Evolutionary conservation across 2,113 vertebrate genomes (phyloP).

Genomic region (Gorsachius goisagi): DNA sequence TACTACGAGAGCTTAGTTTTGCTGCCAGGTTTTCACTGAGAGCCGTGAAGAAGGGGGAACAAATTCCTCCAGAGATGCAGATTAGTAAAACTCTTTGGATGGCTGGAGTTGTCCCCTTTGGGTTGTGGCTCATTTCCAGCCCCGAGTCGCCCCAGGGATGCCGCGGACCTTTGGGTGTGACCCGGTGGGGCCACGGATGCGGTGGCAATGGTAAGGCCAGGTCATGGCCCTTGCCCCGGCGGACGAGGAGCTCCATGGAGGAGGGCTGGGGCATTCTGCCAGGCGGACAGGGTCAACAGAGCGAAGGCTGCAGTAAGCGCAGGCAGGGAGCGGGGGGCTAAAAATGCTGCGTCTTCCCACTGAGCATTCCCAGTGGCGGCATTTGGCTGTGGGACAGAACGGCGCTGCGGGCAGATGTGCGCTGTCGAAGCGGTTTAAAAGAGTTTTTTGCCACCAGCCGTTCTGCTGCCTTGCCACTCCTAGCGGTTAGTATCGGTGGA

Average conservation of each 20-base stretch:
- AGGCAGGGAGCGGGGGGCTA: accelerated
- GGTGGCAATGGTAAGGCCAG: background rate
- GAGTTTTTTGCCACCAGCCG: background rate
- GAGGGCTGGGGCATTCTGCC: background rate
- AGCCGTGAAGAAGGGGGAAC: background rate
- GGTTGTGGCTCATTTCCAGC: background rate
- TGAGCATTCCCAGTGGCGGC: background rate
- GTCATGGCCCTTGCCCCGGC: background rate
- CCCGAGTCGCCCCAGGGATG: accelerated
- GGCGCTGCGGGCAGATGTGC: background rate
- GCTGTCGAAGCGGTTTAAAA: background rate
- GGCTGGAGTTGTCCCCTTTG: background rate
- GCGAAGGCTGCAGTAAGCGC: background rate
- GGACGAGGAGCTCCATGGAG: background rate
- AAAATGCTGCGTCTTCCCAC: accelerated
- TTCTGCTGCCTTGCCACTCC: accelerated
- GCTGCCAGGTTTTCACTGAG: background rate
- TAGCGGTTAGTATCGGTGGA: background rate
- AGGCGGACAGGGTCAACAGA: accelerated
- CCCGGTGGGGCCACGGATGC: accelerated
- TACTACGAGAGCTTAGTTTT: background rate
- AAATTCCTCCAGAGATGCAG: background rate
- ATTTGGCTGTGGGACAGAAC: accelerated
- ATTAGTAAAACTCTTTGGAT: no score
- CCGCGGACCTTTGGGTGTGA: background rate